Evolutionary conservation across 1,140 invertebrate genomes (phyloP).

Genomic region (Drosophila baimaii): DNA sequence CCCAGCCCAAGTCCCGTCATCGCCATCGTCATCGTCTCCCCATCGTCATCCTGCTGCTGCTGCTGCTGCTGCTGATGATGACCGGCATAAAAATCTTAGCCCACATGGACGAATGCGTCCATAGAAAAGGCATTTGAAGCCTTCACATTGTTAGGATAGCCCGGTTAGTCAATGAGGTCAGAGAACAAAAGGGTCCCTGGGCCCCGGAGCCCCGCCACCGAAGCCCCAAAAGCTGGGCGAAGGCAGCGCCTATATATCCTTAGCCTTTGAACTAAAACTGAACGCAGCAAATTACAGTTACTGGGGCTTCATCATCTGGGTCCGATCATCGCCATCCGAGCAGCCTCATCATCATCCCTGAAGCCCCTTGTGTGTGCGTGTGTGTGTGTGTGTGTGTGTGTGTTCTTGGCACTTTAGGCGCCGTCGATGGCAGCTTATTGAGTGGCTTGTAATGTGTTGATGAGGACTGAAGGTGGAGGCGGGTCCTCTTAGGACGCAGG

Average conservation of each 20-base stretch:
- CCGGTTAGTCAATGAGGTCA: constrained; percentile 69
- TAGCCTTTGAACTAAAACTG: constrained; percentile 63
- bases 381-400: constrained; percentile 44
- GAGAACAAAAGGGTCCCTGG: constrained; percentile 78
- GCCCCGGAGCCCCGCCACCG: constrained; percentile 13
- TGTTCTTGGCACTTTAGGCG: constrained; percentile 77
- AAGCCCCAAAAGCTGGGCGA: constrained; percentile 15
- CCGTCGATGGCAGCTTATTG: constrained; percentile 78
- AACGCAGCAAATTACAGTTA: constrained; percentile 69
- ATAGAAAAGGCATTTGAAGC: constrained; percentile 74
- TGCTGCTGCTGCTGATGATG: constrained; percentile 67
- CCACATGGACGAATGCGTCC: constrained; percentile 76
- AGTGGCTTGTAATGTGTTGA: constrained; percentile 81
- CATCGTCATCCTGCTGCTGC: too few species aligned
- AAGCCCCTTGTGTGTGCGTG: constrained; percentile 30
- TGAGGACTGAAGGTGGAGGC: constrained; percentile 28
- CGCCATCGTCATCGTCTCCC: constrained; percentile 19
- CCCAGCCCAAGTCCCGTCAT: constrained; percentile 9
- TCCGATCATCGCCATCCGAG: constrained; percentile 61
- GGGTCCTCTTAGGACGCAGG: constrained; percentile 15
- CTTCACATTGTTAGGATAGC: constrained; percentile 69
- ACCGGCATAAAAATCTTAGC: constrained; percentile 79
- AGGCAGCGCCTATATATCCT: constrained; percentile 45
- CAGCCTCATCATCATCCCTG: constrained; percentile 41
- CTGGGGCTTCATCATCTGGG: constrained; percentile 55